Evolutionary conservation across 2,888 invertebrate genomes (phyloP), one percentile per base, ranked within the genome.

Genomic region (Peribatodes rhomboidaria): DNA sequence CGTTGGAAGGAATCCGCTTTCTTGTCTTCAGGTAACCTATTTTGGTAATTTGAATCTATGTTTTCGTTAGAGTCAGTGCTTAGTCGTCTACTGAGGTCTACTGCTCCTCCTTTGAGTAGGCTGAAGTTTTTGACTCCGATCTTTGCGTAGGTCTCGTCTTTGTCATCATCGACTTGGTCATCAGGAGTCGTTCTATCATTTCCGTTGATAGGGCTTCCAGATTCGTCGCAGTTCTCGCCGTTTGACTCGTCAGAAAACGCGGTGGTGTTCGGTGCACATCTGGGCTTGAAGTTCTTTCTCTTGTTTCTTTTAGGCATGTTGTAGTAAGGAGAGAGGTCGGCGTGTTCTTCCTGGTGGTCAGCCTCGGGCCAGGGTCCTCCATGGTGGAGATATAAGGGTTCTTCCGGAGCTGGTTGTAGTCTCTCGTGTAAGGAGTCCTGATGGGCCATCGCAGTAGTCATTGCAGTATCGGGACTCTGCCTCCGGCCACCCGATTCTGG

Each of bases 231-330:
- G 65, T 86, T 83, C 1, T 78, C 88, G 65, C 87, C 91, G n/a
- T 91, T 89, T 0, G 92, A 92, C 66, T 94, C 92, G 57, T 94
- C 94, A 7, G 94, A 93, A 76, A 91, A 93, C 0, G 89, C 82
- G 0, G 91, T 88, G 18, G 93, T 85, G 68, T 94, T 94, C 1
- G 96, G 96, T 64, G 94, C 93, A 85, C 96, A 97, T 76, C 97
- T 92, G 0, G 97, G 97, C 77, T 96, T 95, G 87, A 97, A 96
- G 85, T 97, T 96, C 86, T 97, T 97, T 73, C 97, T 90, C 77
- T 96, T 96, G 91, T 96, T 96, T 77, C 96, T 94, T 85, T 95
- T 95, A 68, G 95, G 95, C 83, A 93, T 90, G 74, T 93, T 94
- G 79, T 90, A 90, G 80, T 91, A 91, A 0, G 90, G 90, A 4